phyloP scores from a whole-genome alignment of 2,113 vertebrate genomes.

The Megaceryle maxima region DNA sequence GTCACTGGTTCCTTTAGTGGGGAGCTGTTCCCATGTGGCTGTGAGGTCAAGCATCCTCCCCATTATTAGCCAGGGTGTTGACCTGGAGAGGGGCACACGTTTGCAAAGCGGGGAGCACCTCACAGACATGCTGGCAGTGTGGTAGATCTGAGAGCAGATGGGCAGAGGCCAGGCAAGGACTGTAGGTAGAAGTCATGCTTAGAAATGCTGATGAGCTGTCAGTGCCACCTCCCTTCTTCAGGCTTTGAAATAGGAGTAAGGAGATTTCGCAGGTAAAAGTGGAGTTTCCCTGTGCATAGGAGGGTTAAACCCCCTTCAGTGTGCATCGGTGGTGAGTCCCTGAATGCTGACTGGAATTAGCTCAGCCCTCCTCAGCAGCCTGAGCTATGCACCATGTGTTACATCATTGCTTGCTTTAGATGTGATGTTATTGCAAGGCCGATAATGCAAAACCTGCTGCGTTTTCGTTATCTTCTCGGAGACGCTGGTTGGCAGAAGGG shows the following conservation, averaged over 20 bases:
- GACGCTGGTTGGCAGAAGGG: accelerated
- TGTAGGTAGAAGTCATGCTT: not conserved
- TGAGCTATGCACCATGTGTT: not conserved
- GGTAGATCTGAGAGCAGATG: not conserved
- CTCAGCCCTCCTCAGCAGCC: not conserved
- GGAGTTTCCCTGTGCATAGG: not conserved
- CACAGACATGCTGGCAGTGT: accelerated
- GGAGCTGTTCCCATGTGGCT: not conserved
- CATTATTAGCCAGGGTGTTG: accelerated
- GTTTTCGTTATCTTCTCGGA: not conserved
- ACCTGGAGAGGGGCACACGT: accelerated
- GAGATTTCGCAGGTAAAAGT: not conserved
- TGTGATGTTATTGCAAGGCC: not conserved
- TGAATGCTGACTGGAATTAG: not conserved
- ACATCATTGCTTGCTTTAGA: not conserved
- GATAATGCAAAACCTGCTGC: not conserved
- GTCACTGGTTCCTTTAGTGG: not conserved
- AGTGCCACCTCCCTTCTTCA: accelerated
- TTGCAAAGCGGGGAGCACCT: not conserved
- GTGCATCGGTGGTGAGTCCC: not conserved
- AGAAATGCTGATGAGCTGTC: not conserved
- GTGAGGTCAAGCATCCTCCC: not conserved
- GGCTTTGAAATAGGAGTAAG: not conserved
- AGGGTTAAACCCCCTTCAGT: not conserved
- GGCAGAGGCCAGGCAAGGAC: not conserved